Base-by-base conservation (phyloP, 2,888 invertebrate genomes). In the Phymatocera aterrima region DNA sequence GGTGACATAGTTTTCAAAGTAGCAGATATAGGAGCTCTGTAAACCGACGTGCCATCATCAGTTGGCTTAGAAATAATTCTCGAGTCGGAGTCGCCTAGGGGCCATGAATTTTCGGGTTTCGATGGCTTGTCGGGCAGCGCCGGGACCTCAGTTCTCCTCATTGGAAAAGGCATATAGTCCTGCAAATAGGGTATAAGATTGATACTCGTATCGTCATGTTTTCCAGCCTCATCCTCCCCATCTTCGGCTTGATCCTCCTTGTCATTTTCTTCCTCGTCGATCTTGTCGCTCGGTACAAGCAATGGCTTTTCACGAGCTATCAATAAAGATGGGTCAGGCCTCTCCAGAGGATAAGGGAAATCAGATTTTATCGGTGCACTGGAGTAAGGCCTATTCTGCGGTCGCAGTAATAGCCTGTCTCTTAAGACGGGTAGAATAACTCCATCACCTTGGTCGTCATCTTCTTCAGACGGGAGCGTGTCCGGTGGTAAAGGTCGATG, bases 291-390 rank as follows among this genome's bases (percentile, higher is more conserved):
- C 1, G 91, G 89, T 15, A 92, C 91, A 10, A 91, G 82, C 15
- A 91, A 81, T 1, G 91, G 91, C n/a, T 90, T 90, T 79, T 91
- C 91, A 3, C 88, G 86, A 12, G 82, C 86, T 18, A 83, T 86
- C 2, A 91, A 85, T 3, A 90, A 80, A 1, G 92, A 90, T 0
- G 92, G 91, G 86, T 93, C 92, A 0, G 94, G 94, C 78, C 93
- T 92, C 84, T 94, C 93, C 21, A 94, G 88, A 0, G 93, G 92
- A 88, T 95, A 95, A 0, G 95, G 94, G 81, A 95, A 94, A 82
- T 94, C 93, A 0, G 93, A 92, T 84, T 92, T 93, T 2, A 92
- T 84, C 0, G 90, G 89, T 40, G 89, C 78, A 21, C 77, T 5
- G 80, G 78, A 37, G 18, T 57, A 34, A 43, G 57, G 68, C 40